Conservation (phyloP, 2,888 invertebrate species). For the Tenthredo mesomela region DNA sequence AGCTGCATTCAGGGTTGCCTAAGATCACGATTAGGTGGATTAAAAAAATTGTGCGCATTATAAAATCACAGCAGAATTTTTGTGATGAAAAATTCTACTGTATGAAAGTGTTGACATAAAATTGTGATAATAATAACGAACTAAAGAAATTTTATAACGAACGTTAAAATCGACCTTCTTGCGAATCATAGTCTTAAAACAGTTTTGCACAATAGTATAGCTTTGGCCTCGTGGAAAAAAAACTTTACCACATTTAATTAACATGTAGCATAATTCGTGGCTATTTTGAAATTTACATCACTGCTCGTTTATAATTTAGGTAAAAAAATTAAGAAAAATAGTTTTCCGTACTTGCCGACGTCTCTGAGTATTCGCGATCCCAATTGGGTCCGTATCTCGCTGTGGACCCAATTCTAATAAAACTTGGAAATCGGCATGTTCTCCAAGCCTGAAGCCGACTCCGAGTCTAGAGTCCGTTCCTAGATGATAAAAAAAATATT, state of each 20-base stretch:
- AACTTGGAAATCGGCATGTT: constrained; percentile 90
- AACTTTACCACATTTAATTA: not conserved
- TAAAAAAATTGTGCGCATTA: not conserved
- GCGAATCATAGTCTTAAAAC: not conserved
- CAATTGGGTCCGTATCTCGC: constrained; percentile 85
- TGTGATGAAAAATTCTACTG: not conserved
- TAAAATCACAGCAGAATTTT: not conserved
- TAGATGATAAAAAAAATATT: constrained; percentile 74
- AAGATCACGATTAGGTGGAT: not conserved
- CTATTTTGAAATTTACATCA: not conserved
- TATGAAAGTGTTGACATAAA: not conserved
- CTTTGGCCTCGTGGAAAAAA: not conserved
- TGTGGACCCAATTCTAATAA: constrained; percentile 89
- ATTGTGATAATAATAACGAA: not conserved
- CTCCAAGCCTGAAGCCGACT: constrained; percentile 89
- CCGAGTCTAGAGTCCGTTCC: constrained; percentile 90
- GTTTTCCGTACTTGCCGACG: constrained; percentile 63
- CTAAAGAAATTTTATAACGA: not conserved
- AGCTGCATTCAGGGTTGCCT: constrained; percentile 69
- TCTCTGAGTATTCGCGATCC: constrained; percentile 75
- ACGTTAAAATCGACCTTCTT: not conserved
- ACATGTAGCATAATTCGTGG: not conserved
- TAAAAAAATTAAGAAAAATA: not conserved
- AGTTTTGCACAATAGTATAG: constrained; percentile 15
- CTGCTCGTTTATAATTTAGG: not conserved